These are phyloP conservation scores for Crocodylus rhombifer DNA, from an alignment of 2,797 vertebrate species.

Conservation along the genomic window DNA sequence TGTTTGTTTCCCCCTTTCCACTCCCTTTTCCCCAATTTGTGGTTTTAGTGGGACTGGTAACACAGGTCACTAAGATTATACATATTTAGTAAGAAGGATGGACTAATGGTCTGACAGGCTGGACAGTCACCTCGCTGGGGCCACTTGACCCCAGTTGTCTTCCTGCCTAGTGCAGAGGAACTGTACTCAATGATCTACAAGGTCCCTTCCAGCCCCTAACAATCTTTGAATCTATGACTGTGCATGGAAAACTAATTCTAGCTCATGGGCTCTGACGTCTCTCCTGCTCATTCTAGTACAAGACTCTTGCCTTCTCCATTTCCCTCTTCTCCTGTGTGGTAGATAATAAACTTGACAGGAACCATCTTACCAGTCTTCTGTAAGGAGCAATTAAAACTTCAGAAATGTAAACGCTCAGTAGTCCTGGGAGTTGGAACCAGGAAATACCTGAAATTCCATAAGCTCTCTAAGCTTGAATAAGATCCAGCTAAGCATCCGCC, in stretches of 20 bases:
- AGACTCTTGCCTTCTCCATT: not conserved
- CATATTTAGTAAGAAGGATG: not conserved
- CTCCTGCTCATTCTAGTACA: not conserved
- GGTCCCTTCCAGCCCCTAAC: too few species aligned
- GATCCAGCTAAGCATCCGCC: not conserved
- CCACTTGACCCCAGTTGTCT: too few species aligned
- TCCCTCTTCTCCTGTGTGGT: slow-evolving; percentile 4
- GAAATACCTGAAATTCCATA: slow-evolving; percentile 58
- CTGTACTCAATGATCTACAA: too few species aligned
- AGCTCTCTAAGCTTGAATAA: slow-evolving; percentile 21
- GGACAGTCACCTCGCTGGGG: too few species aligned
- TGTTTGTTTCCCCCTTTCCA: not conserved
- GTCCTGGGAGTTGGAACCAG: slow-evolving; percentile 27
- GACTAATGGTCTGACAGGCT: not conserved
- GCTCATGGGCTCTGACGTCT: not conserved
- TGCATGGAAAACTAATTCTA: too few species aligned
- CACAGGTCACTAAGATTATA: too few species aligned
- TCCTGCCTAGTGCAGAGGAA: too few species aligned
- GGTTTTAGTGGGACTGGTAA: not conserved
- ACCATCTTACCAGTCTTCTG: slow-evolving; percentile 12
- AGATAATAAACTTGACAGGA: slow-evolving; percentile 38
- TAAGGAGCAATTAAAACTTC: slow-evolving; percentile 47
- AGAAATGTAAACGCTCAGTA: slow-evolving; percentile 39
- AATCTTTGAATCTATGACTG: too few species aligned
- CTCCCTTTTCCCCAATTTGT: not conserved